Percentiles rank a stretch among this genome's conserved stretches.
These are phyloP conservation scores for Camponotus floridanus DNA, from an alignment of 1,140 invertebrate species.

Conservation along the genomic window DNA sequence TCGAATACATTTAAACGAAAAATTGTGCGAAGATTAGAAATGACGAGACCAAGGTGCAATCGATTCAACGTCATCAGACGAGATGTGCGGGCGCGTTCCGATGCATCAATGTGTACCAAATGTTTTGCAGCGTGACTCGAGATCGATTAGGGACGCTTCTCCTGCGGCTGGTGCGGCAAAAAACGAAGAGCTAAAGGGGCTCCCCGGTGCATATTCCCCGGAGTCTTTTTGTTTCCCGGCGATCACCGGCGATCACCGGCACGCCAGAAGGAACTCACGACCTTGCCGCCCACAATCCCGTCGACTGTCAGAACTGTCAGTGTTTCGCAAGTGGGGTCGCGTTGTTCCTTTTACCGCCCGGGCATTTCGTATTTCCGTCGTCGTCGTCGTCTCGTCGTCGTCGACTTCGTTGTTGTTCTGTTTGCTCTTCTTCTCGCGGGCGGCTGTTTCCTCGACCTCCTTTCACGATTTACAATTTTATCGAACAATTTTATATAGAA, in stretches of 20 bases:
- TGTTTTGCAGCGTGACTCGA: slow-evolving; percentile 61
- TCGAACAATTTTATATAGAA: not conserved
- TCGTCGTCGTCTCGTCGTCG: not conserved
- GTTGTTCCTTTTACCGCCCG: slow-evolving; percentile 58
- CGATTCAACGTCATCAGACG: not conserved
- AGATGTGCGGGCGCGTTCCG: not conserved
- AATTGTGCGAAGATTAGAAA: not conserved
- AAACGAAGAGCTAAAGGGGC: slow-evolving; percentile 52
- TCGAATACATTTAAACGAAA: not conserved
- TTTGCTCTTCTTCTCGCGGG: not conserved
- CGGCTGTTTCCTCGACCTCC: not conserved
- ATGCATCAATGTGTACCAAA: slow-evolving; percentile 15
- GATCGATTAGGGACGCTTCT: slow-evolving; percentile 77
- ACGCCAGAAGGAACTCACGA: slow-evolving; percentile 66
- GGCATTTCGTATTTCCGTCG: slow-evolving; percentile 36
- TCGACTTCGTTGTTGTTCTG: not conserved
- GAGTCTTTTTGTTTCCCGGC: slow-evolving; percentile 66
- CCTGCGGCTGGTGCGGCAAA: slow-evolving; percentile 63
- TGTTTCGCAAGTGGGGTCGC: slow-evolving; percentile 64
- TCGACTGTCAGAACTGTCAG: slow-evolving; percentile 75
- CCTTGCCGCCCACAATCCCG: slow-evolving; percentile 73
- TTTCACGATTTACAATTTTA: slow-evolving; percentile 8
- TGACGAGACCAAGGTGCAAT: not conserved
- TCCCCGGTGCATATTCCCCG: not conserved
- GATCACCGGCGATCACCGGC: slow-evolving; percentile 65